Conservation (phyloP, 2,888 invertebrate genomes). For the Stenchaetothrips biformis region DNA sequence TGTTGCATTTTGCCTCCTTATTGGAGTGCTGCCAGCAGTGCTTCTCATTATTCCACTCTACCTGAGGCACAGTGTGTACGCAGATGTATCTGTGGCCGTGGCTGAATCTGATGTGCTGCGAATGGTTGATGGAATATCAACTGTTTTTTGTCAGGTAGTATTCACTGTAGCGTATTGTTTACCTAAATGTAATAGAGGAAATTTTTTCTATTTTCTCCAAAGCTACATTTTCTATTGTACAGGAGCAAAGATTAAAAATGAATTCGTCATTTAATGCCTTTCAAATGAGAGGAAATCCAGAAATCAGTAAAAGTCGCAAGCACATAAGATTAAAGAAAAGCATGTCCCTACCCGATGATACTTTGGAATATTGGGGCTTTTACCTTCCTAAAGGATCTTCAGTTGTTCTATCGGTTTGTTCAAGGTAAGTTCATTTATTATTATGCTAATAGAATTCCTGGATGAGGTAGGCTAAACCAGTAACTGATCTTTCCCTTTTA, state of each 20-base stretch:
- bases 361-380: slow-evolving; percentile 84
- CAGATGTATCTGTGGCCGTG: slow-evolving; percentile 70
- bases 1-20: slow-evolving; percentile 69
- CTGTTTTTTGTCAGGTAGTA: slow-evolving; percentile 65
- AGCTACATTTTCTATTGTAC: slow-evolving; percentile 37
- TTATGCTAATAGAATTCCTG: slow-evolving; percentile 6
- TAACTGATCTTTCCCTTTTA: neutral
- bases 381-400: slow-evolving; percentile 72
- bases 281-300: slow-evolving; percentile 65
- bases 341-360: slow-evolving; percentile 77
- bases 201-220: neutral
- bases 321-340: slow-evolving; percentile 74
- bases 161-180: neutral
- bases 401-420: slow-evolving; percentile 73
- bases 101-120: slow-evolving; percentile 81
- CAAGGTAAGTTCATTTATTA: slow-evolving; percentile 52
- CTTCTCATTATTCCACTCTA: slow-evolving; percentile 73
- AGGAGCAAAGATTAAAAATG: slow-evolving; percentile 72
- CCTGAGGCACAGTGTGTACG: slow-evolving; percentile 68
- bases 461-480: no score
- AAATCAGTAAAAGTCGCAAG: slow-evolving; percentile 60
- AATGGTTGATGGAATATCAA: slow-evolving; percentile 75
- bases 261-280: slow-evolving; percentile 65
- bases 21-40: slow-evolving; percentile 67
- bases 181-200: neutral